Evolutionary conservation across 2,797 vertebrate genomes (phyloP), one percentile per base, ranked within the genome.

Genomic region (Chelon labrosus): DNA sequence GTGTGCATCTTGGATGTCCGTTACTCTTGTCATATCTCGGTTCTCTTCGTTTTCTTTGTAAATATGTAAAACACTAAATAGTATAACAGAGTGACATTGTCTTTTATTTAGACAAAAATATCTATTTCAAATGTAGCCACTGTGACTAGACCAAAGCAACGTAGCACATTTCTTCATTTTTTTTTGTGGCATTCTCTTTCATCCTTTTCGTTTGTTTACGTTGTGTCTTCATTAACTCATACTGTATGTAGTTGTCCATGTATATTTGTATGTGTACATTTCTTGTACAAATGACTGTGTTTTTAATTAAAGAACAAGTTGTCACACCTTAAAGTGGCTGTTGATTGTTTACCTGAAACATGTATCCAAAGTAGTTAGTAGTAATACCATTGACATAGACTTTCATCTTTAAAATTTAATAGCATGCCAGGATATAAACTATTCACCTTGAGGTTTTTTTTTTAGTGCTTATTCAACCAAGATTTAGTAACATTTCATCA

Each of bases 141-240:
- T 94, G 89, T 93, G 89, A 92, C 95, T 94, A 96, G 96, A 98
- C 97, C 97, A 97, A 98, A 99, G 97, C 95, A 95, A 94, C 90
- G 90, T 92, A 94, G 95, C 86, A 95, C 73, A 46, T 85, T 82
- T 87, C 20, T 85, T 78, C 79, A 17, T 17, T n/a, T 84, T 81
- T 86, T n/a, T 85, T n/a, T 84, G 66, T 86, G 79, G 80, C 67
- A 70, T 82, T 85, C 85, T 58, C 68, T 70, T 51, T 57, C 76
- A 81, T 82, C 58, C 27, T 76, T 70, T 70, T 65, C 83, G 79
- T 92, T 90, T 85, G 73, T 76, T 84, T 86, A 59, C 52, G 19
- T 80, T 87, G 53, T 84, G 82, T 88, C 73, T 79, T 88, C 85
- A 87, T 88, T 90, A 79, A 88, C 87, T 85, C 90, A 90, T 86